phyloP scores from a whole-genome alignment of 2,797 vertebrate species.

The Coluber constrictor region DNA sequence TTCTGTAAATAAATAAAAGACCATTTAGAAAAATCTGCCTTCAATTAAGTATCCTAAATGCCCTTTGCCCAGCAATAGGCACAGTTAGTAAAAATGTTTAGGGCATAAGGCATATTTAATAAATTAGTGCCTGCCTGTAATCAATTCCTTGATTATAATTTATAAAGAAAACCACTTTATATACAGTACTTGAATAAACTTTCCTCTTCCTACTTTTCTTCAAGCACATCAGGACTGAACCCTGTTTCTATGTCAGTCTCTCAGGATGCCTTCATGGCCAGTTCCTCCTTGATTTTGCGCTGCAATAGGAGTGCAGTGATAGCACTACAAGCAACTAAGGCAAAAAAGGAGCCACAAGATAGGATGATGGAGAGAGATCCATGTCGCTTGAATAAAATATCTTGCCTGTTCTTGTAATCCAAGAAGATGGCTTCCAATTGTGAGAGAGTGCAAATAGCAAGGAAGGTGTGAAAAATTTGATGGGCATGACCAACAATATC shows the following conservation, averaged over 20 bases:
- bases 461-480: slow-evolving; percentile 88
- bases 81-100: slow-evolving; percentile 47
- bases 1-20: neutral
- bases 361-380: slow-evolving; percentile 73
- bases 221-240: neutral
- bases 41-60: slow-evolving; percentile 43
- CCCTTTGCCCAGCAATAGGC: slow-evolving; percentile 25
- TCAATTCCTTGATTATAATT: slow-evolving; percentile 24
- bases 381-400: slow-evolving; percentile 72
- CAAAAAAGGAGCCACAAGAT: slow-evolving; percentile 77
- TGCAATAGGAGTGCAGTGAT: slow-evolving; percentile 75
- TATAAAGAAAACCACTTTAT: slow-evolving; percentile 47
- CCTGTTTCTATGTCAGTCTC: neutral
- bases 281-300: slow-evolving; percentile 68
- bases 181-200: slow-evolving; percentile 25
- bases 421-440: slow-evolving; percentile 87
- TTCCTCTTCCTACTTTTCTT: slow-evolving; percentile 36
- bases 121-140: slow-evolving; percentile 21
- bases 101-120: slow-evolving; percentile 17
- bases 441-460: slow-evolving; percentile 84
- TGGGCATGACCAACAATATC: slow-evolving; percentile 90
- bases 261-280: slow-evolving; percentile 73
- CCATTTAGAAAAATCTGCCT: slow-evolving; percentile 58
- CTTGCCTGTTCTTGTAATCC: slow-evolving; percentile 78
- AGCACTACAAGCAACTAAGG: slow-evolving; percentile 74